These are phyloP conservation scores for Ladona fulva DNA, from an alignment of 1,140 invertebrate species.

Conservation along the genomic window DNA sequence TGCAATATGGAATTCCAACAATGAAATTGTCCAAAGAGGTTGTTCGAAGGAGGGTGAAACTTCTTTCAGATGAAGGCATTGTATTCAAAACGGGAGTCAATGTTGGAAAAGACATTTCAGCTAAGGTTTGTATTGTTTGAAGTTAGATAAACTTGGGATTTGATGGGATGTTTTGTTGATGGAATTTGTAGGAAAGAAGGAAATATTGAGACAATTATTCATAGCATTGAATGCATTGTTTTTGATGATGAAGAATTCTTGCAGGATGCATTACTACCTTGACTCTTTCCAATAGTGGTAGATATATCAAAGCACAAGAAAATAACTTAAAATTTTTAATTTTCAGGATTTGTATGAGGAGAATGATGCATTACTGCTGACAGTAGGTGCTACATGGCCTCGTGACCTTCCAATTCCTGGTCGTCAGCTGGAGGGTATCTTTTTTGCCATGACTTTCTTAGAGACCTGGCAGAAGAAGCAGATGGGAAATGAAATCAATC, in stretches of 20 bases:
- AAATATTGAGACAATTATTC: too few species aligned
- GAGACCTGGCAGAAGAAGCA: slow-evolving; percentile 97
- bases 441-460: slow-evolving; percentile 96
- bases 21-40: slow-evolving; percentile 95
- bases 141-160: neutral
- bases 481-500: slow-evolving; percentile 53
- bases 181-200: too few species aligned
- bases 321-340: neutral
- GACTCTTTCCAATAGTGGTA: too few species aligned
- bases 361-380: slow-evolving; percentile 82
- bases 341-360: slow-evolving; percentile 51
- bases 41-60: slow-evolving; percentile 78
- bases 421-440: slow-evolving; percentile 78
- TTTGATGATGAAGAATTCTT: too few species aligned
- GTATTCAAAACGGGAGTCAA: slow-evolving; percentile 81
- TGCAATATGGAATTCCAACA: slow-evolving; percentile 96
- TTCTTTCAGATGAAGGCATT: slow-evolving; percentile 86
- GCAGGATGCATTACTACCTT: too few species aligned
- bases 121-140: slow-evolving; percentile 42
- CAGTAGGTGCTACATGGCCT: slow-evolving; percentile 93
- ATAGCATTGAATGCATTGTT: too few species aligned
- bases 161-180: neutral
- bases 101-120: slow-evolving; percentile 84
- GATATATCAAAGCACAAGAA: too few species aligned
- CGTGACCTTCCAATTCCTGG: slow-evolving; percentile 81